A percentile compares a stretch with the other conserved stretches of the same genome.
These are phyloP conservation scores for Oryzias curvinotus DNA, from an alignment of 2,113 vertebrate species.

Conservation along the genomic window DNA sequence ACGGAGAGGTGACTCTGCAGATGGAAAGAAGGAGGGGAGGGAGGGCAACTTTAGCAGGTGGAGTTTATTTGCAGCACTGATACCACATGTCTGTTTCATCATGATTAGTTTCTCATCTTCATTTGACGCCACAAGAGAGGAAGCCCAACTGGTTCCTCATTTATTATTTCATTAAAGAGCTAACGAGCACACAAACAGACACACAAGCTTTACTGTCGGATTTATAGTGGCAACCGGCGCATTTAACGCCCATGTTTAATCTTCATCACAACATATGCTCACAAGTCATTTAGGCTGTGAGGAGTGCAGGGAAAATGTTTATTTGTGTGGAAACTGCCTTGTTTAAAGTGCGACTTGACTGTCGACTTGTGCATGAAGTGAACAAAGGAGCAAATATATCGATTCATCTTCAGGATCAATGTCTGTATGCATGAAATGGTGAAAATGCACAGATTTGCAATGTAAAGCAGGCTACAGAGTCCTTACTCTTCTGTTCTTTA, in stretches of 20 bases:
- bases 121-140: constrained; percentile 50
- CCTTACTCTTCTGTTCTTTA: too few species aligned
- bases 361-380: constrained; percentile 14
- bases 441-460: constrained; percentile 26
- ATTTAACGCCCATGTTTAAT: constrained; percentile 62
- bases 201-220: constrained; percentile 56
- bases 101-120: constrained; percentile 58
- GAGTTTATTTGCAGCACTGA: constrained; percentile 59
- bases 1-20: constrained; percentile 15
- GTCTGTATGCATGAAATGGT: constrained; percentile 19
- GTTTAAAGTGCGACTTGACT: constrained; percentile 26
- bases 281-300: constrained; percentile 40
- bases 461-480: constrained; percentile 22
- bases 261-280: constrained; percentile 61
- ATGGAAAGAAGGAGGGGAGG: constrained; percentile 21
- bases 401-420: constrained; percentile 11
- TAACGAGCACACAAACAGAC: constrained; percentile 55
- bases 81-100: constrained; percentile 63
- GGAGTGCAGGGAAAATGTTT: constrained; percentile 15
- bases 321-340: constrained; percentile 14
- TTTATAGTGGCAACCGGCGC: constrained; percentile 58
- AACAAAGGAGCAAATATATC: constrained; percentile 29
- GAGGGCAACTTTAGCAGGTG: constrained; percentile 53
- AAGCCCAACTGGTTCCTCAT: constrained; percentile 41
- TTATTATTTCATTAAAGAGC: constrained; percentile 68